Conservation (phyloP, 2,113 vertebrate species). For the Sander vitreus region DNA sequence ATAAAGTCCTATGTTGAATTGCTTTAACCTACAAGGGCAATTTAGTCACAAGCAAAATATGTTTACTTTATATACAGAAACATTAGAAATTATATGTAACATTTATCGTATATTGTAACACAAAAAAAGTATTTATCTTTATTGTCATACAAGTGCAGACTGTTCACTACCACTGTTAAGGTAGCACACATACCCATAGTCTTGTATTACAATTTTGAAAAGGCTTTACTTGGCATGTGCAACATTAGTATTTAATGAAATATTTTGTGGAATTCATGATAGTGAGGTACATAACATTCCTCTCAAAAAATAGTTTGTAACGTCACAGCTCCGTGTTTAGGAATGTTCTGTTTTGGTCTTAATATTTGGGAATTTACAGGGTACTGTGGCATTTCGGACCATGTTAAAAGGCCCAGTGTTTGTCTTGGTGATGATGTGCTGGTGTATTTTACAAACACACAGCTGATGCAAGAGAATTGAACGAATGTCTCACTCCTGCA, state of each 20-base stretch:
- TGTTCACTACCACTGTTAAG: slow-evolving; percentile 49
- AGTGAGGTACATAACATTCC: slow-evolving; percentile 43
- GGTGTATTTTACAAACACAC: not conserved
- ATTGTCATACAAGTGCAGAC: slow-evolving; percentile 48
- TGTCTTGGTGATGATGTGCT: not conserved
- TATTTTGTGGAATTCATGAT: slow-evolving; percentile 29
- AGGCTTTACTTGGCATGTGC: slow-evolving; percentile 70
- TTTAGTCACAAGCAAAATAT: slow-evolving; percentile 27
- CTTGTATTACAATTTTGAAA: slow-evolving; percentile 47
- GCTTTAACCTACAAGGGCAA: slow-evolving; percentile 13
- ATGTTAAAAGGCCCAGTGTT: slow-evolving; percentile 1
- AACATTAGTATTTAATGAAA: slow-evolving; percentile 42
- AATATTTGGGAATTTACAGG: slow-evolving; percentile 3
- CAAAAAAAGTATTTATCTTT: slow-evolving; percentile 30
- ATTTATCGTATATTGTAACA: slow-evolving; percentile 62
- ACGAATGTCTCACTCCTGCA: slow-evolving; percentile 1
- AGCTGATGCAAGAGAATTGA: not conserved
- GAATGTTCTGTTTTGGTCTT: slow-evolving; percentile 64
- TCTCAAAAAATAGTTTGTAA: slow-evolving; percentile 52
- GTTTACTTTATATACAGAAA: slow-evolving; percentile 51
- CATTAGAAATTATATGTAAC: slow-evolving; percentile 56
- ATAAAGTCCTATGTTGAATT: not conserved
- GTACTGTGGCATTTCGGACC: slow-evolving; percentile 6
- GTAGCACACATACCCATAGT: slow-evolving; percentile 48
- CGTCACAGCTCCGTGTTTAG: slow-evolving; percentile 36